phyloP scores from a whole-genome alignment of 1,140 invertebrate species.

The Parapsyche elsis region DNA sequence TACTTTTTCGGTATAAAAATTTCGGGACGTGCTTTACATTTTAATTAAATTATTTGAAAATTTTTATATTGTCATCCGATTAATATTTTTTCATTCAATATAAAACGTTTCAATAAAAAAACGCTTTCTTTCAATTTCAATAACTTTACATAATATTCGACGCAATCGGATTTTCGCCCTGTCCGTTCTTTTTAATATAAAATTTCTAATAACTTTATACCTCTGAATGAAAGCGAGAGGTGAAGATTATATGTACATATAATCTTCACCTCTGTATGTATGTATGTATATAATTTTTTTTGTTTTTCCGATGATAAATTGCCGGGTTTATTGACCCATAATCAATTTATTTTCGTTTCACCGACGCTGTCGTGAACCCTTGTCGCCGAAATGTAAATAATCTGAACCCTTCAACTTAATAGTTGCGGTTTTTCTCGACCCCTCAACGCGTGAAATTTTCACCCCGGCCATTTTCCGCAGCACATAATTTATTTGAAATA shows the following conservation, averaged over 20 bases:
- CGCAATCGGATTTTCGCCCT: background rate
- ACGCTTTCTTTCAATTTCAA: constrained; percentile 2
- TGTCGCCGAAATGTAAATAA: constrained; percentile 54
- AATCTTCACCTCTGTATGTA: too few species aligned
- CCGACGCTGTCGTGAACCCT: constrained; percentile 33
- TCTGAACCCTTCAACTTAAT: constrained; percentile 52
- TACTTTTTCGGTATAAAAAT: background rate
- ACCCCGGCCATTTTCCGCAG: too few species aligned
- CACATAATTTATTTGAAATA: too few species aligned
- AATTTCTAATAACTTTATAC: background rate
- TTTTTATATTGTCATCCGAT: background rate
- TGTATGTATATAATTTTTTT: too few species aligned
- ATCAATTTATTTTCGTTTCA: constrained; percentile 52
- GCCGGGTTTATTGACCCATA: constrained; percentile 43
- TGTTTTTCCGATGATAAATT: constrained; percentile 36
- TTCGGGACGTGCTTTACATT: background rate
- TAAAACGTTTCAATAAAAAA: background rate
- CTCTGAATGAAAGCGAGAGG: too few species aligned
- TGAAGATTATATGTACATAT: too few species aligned
- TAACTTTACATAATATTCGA: constrained; percentile 2
- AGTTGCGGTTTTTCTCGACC: constrained; percentile 33
- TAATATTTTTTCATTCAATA: constrained; percentile 14
- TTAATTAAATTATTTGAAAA: background rate
- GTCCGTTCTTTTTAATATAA: background rate
- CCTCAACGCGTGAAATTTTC: background rate